Base-by-base conservation (phyloP, 2,888 invertebrate species). In the Glyphotaelius pellucidus region DNA sequence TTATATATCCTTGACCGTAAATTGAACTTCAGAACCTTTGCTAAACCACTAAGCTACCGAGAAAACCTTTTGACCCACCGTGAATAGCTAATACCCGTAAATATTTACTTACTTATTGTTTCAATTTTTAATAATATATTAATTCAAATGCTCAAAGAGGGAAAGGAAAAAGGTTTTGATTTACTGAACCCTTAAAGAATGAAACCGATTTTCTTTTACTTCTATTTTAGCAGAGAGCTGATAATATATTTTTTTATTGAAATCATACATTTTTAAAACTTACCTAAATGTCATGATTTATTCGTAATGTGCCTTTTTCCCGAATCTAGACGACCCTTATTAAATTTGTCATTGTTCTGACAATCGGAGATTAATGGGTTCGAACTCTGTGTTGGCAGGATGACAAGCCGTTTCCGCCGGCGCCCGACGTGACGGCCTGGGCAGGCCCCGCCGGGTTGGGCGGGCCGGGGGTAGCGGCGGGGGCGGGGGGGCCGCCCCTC, bases 361-460 rank as follows among this genome's bases (percentile, higher is more conserved):
- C 88, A 67, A 88, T 88, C 30, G 30, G 30, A 31, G 67, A 88
- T 67, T 88, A 88, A 88, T 31, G 88, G 67, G 67, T 30, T 88
- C 47, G 42, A 47, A 30, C 47, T 91, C 31, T 91, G 83, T 80
- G 81, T 91, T 91, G 88, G 88, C 94, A 96, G 96, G 95, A 95
- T 92, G 96, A 96, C 94, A 96, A 96, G 94, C 95, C 92, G 90
- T 94, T 93, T 92, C 95, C 96, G 15, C 97, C 97, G 47, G 97
- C 97, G 81, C 97, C 97, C 47, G 97, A 97, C 94, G 97, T 97
- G 93, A 97, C 97, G 80, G 95, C 95, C 92, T 95, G 96, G 92
- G 90, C 93, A 80, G 92, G 90, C 42, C 87, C 81, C 42, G 92
- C 42, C 11, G 92, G 92, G 15, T 85, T 85, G 81, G 86, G 67